Base-by-base conservation (phyloP, 1,140 invertebrate species). In the Catajapyx aquilonaris region DNA sequence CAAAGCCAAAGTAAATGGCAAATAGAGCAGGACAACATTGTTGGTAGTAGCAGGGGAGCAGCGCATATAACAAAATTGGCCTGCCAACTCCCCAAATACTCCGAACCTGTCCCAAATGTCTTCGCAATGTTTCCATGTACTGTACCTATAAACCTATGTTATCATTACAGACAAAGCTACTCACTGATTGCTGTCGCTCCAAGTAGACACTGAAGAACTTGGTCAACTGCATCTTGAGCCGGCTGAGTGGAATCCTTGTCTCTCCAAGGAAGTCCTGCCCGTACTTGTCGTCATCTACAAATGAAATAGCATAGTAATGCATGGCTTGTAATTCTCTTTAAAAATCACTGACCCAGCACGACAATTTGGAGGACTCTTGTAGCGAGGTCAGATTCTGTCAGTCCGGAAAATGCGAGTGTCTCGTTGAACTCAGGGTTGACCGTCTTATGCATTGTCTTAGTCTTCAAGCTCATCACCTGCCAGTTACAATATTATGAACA, bases 351-450 rank as follows among this genome's bases (percentile, higher is more conserved):
- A 60, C 57, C 54, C 38, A 77, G 67, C 1, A 78, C 51, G 4
- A 73, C 59, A 10, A 78, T 71, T 53, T 81, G 71, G 22, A 88
- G 56, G 0, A 71, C 70, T 47, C 81, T 80, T 17, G 61, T 62
- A 39, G 60, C 46, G 50, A 86, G 60, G 56, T 90, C 76, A 35
- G 77, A 69, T 47, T 81, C 76, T 32, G 71, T 78, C 22, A 88
- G 72, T 33, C 85, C 84, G 50, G 87, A 81, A 57, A 91, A 93
- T 33, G 81, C 80, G 4, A 93, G 55, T 0, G 76, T 83, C 57
- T 94, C 87, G 55, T 93, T 87, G 61, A 87, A 94, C 55, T 90
- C 83, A 0, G 88, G 87, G 61, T 91, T 85, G 45, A 84, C 65
- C 0, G 81, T 88, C 56, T 87, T 91, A 54, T 85, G 81, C 1